Conservation (phyloP, 2,888 invertebrate genomes). For the Diachrysia chrysitis region DNA sequence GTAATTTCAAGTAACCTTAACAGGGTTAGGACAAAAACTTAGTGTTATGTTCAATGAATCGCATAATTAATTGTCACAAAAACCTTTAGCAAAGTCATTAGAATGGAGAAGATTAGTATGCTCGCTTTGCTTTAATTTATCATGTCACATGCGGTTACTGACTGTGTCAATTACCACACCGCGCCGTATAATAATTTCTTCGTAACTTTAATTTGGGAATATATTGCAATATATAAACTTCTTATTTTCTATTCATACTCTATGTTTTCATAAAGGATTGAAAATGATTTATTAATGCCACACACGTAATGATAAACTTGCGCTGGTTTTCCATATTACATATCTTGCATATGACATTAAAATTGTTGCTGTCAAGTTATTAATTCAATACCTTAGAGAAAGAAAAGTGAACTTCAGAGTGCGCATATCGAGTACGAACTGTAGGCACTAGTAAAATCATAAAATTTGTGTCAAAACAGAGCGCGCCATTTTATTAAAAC, state of each 20-base stretch:
- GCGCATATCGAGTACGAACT: no score
- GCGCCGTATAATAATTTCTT: background rate
- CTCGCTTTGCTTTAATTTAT: slow-evolving; percentile 20
- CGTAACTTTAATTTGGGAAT: background rate
- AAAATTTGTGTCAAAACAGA: no score
- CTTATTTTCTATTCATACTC: background rate
- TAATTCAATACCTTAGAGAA: no score
- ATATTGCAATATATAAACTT: background rate
- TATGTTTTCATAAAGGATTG: background rate
- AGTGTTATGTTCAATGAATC: slow-evolving; percentile 29
- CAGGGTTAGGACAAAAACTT: slow-evolving; percentile 8
- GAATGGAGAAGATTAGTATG: slow-evolving; percentile 6
- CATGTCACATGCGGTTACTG: slow-evolving; percentile 10
- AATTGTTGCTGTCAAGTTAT: no score
- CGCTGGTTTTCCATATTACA: no score
- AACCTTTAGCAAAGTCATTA: slow-evolving; percentile 22
- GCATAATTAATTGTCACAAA: slow-evolving; percentile 41
- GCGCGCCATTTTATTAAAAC: no score
- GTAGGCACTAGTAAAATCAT: no score
- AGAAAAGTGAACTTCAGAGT: no score
- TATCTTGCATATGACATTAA: no score
- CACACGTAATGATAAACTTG: no score
- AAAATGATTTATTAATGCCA: background rate
- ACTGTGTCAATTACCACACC: background rate
- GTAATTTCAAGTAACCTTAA: slow-evolving; percentile 2